A percentile compares a stretch with the other conserved stretches of the same genome.
Evolutionary conservation across 2,797 vertebrate genomes (phyloP).

Genomic region (Phyllotis vaccarum): DNA sequence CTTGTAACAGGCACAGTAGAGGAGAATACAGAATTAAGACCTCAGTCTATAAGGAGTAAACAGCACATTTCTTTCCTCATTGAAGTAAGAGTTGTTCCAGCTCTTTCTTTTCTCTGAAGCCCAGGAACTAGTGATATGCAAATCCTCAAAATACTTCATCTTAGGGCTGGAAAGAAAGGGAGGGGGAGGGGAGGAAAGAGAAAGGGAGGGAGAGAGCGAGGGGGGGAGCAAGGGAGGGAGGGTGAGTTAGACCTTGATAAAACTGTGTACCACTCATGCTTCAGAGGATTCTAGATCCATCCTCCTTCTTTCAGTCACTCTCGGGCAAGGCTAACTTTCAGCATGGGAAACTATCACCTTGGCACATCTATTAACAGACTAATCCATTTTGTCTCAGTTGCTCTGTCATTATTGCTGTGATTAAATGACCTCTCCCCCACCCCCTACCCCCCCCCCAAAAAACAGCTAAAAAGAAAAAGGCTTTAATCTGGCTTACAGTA

Average conservation of each 20-base stretch:
- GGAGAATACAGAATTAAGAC: not conserved
- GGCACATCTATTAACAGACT: not conserved
- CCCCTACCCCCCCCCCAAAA: too few species aligned
- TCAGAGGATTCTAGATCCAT: not conserved
- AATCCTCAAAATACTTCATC: not conserved
- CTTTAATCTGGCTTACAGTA: not conserved
- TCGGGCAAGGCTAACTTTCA: not conserved
- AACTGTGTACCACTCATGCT: not conserved
- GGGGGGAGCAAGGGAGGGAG: too few species aligned
- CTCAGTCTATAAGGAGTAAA: not conserved
- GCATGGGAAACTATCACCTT: not conserved
- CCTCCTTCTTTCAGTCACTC: not conserved
- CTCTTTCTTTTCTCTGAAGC: not conserved
- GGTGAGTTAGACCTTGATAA: not conserved
- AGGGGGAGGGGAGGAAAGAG: too few species aligned
- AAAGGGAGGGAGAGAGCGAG: too few species aligned
- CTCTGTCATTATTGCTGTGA: not conserved
- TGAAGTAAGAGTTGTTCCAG: not conserved
- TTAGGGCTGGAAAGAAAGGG: not conserved
- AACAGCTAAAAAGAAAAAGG: not conserved
- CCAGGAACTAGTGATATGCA: not conserved
- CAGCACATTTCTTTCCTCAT: not conserved
- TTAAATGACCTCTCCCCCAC: too few species aligned
- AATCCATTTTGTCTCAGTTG: not conserved
- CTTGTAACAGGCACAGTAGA: not conserved